phyloP scores from a whole-genome alignment of 2,888 invertebrate genomes.

The Caenorhabditis sp. region DNA sequence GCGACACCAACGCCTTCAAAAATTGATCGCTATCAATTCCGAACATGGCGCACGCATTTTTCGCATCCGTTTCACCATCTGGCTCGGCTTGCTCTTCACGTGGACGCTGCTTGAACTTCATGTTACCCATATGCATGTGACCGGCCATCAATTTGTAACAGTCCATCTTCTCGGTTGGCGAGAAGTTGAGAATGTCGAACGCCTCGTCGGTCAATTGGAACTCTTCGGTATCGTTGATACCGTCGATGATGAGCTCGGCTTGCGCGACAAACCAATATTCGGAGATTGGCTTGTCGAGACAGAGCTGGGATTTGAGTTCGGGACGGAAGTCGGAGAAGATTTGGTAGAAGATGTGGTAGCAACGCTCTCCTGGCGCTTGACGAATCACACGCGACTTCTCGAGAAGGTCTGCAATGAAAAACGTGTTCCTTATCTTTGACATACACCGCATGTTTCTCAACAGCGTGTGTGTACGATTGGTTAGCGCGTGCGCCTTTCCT shows the following conservation, averaged over 20 bases:
- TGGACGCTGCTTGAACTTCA: conserved; percentile 99
- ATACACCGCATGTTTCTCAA: too few relatives aligned
- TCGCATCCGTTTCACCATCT: conserved; percentile 76
- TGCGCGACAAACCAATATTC: conserved; percentile 82
- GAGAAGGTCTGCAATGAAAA: conserved; percentile 84
- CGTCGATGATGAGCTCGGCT: conserved; percentile 91
- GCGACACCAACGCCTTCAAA: conserved; percentile 73
- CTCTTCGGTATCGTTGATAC: conserved; percentile 91
- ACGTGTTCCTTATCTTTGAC: too few relatives aligned
- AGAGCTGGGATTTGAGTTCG: conserved; percentile 55
- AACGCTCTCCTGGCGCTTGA: conserved; percentile 95
- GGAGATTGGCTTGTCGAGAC: conserved; percentile 59
- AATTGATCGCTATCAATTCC: conserved; percentile 63
- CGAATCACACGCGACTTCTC: conserved; percentile 99
- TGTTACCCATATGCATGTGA: conserved; percentile 99
- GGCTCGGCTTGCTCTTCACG: conserved; percentile 99
- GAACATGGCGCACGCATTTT: conserved; percentile 60
- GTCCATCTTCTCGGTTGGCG: conserved; percentile 92
- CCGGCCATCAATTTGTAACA: conserved; percentile 96
- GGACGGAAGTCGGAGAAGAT: conserved; percentile 75
- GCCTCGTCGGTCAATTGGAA: conserved; percentile 79
- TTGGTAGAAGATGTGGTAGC: conserved; percentile 99
- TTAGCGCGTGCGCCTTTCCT: too few relatives aligned
- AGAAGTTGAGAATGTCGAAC: conserved; percentile 98
- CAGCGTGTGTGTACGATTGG: too few relatives aligned